A percentile compares a stretch with the other conserved stretches of the same genome.
phyloP scores from a whole-genome alignment of 2,113 vertebrate species.

The Nesoenas mayeri region DNA sequence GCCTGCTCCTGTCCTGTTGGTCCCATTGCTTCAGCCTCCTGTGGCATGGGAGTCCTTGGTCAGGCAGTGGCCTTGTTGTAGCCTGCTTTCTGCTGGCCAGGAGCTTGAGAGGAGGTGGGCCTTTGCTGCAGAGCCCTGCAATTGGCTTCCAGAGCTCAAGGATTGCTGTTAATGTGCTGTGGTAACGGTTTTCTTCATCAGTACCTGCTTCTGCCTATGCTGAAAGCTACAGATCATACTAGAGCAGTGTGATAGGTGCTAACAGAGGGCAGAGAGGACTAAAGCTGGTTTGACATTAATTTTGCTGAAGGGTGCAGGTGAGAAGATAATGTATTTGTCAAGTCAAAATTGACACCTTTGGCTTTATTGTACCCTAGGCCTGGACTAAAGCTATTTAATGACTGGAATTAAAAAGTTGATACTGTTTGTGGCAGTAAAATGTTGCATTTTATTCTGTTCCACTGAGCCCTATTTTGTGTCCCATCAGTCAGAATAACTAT shows the following conservation, averaged over 20 bases:
- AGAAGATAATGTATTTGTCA: neutral
- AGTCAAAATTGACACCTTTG: neutral
- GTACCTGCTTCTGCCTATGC: neutral
- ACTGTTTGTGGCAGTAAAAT: neutral
- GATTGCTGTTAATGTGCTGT: neutral
- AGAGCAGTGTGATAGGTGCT: neutral
- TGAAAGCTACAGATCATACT: neutral
- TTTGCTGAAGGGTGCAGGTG: neutral
- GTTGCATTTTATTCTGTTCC: neutral
- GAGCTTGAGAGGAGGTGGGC: neutral
- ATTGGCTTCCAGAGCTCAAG: neutral
- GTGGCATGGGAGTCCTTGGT: neutral
- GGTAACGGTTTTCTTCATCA: neutral
- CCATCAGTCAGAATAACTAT: neutral
- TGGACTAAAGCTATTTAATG: neutral
- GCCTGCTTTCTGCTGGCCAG: neutral
- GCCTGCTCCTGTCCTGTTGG: neutral
- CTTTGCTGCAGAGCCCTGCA: neutral
- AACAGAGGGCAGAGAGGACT: neutral
- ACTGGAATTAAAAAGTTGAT: neutral
- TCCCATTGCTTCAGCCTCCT: neutral
- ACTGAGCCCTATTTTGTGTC: neutral
- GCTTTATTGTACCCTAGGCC: neutral
- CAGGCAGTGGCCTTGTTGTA: neutral
- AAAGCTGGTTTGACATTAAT: neutral